Evolutionary conservation across 2,113 vertebrate genomes (phyloP).

Genomic region (Pluvianellus socialis): DNA sequence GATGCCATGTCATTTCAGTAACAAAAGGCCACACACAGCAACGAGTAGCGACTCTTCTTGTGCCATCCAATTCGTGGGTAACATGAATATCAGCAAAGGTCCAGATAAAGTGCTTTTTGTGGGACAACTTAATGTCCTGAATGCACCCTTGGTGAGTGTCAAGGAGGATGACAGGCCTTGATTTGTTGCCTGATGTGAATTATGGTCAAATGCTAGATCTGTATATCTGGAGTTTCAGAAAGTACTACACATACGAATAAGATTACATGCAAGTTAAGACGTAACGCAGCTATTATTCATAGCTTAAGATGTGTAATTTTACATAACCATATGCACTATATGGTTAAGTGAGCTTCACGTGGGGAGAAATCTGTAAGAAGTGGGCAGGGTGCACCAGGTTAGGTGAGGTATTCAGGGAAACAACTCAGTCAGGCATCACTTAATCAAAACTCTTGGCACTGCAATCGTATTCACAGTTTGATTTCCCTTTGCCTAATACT

Average conservation of each 20-base stretch:
- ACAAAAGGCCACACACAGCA: background rate
- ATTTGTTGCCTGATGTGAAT: background rate
- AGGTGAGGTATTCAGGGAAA: background rate
- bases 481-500: background rate
- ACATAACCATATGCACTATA: background rate
- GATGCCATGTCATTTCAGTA: background rate
- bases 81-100: background rate
- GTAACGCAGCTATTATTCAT: background rate
- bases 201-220: background rate
- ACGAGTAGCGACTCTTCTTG: background rate
- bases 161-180: background rate
- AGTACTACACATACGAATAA: rapidly evolving
- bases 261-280: background rate
- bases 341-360: background rate
- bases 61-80: background rate
- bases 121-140: background rate
- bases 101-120: background rate
- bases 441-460: background rate
- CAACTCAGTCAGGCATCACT: background rate
- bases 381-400: background rate
- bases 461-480: background rate
- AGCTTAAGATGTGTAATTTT: background rate
- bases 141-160: background rate
- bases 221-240: background rate
- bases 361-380: background rate